These are phyloP conservation scores for Metridium senile DNA, from an alignment of 92 coral and sea anemone species.

Conservation along the genomic window DNA sequence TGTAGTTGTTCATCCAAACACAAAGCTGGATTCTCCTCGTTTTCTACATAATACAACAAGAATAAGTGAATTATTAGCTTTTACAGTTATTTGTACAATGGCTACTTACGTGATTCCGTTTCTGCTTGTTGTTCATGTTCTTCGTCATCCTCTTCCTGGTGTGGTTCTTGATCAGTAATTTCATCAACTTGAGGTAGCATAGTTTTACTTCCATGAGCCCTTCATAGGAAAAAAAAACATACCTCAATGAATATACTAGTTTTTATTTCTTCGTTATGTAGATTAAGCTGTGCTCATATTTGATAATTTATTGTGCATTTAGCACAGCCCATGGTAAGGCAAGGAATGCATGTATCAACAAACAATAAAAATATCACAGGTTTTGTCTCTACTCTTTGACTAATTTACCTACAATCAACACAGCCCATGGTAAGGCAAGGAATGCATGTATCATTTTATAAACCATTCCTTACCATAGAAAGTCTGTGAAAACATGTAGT, in stretches of 20 bases:
- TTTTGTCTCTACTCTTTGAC: too few species aligned
- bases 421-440: too few species aligned
- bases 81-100: neutral
- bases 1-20: neutral
- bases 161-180: slow-evolving; percentile 18
- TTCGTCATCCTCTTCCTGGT: slow-evolving; percentile 8
- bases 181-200: slow-evolving; percentile 59
- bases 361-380: too few species aligned
- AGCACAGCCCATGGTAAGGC: too few species aligned
- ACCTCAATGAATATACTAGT: too few species aligned
- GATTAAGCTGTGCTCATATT: too few species aligned
- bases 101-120: neutral
- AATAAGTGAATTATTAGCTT: neutral
- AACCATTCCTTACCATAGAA: slow-evolving; percentile 89
- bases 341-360: too few species aligned
- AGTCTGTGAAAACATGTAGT: slow-evolving; percentile 77
- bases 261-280: too few species aligned
- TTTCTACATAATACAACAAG: neutral
- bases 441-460: too few species aligned
- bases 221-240: too few species aligned
- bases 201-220: slow-evolving; percentile 80
- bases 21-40: neutral
- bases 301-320: too few species aligned
- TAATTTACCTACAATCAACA: too few species aligned
- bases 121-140: neutral